phyloP scores from a whole-genome alignment of 2,888 invertebrate species.

The Clunio marinus region DNA sequence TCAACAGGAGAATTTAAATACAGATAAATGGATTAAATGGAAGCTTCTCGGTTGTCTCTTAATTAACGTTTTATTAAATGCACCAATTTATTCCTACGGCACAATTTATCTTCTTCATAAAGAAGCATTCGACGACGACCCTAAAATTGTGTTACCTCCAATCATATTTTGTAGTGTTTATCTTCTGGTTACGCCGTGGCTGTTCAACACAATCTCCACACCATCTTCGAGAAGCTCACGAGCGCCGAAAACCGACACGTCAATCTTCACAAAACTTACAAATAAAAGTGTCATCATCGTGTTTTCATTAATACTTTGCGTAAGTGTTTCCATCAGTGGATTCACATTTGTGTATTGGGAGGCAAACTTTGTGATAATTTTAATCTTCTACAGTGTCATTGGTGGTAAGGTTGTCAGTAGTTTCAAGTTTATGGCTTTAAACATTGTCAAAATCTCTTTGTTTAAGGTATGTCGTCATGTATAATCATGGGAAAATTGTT shows the following conservation, averaged over 20 bases:
- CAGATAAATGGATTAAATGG: constrained; percentile 6
- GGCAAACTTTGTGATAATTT: constrained; percentile 11
- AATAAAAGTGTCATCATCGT: constrained; percentile 16
- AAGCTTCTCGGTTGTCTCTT: constrained; percentile 31
- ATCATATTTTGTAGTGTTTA: constrained; percentile 34
- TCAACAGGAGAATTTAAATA: not conserved
- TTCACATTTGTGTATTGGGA: constrained; percentile 6
- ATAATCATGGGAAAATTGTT: constrained; percentile 30
- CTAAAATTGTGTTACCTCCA: constrained; percentile 25
- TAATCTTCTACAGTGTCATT: constrained; percentile 28
- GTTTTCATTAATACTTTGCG: not conserved
- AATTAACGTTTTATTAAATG: constrained; percentile 28
- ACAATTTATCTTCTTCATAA: constrained; percentile 29
- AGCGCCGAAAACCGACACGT: not conserved
- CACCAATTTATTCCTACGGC: constrained; percentile 26
- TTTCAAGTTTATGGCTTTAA: not conserved
- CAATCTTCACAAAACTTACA: not conserved
- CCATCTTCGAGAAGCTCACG: not conserved
- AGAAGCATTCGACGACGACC: constrained; percentile 11
- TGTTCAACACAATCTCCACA: constrained; percentile 21
- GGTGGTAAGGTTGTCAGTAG: constrained; percentile 22
- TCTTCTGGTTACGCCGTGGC: constrained; percentile 31
- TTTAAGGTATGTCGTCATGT: constrained; percentile 30
- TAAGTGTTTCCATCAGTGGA: constrained; percentile 19
- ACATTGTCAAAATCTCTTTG: not conserved